A percentile compares a stretch with the other conserved stretches of the same genome.
These are phyloP conservation scores for Cydia strobilella DNA, from an alignment of 1,140 invertebrate genomes.

Conservation along the genomic window DNA sequence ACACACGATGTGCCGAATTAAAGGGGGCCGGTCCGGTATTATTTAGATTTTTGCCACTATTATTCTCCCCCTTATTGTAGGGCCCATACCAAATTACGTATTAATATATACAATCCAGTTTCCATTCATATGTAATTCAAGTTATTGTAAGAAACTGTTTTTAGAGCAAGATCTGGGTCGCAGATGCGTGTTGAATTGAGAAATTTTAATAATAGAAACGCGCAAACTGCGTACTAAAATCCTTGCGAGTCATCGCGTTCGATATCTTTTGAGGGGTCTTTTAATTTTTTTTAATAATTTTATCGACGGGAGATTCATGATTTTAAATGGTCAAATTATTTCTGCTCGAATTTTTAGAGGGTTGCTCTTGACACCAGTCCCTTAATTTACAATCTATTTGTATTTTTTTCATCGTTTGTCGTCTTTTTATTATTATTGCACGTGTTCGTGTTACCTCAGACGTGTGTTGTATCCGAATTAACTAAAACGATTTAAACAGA, in stretches of 20 bases:
- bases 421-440: not conserved
- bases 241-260: conserved; percentile 26
- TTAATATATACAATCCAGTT: conserved; percentile 78
- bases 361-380: not conserved
- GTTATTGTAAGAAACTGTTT: conserved; percentile 72
- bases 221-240: conserved; percentile 52
- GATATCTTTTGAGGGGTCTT: conserved; percentile 20
- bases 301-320: conserved; percentile 18
- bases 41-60: conserved; percentile 71
- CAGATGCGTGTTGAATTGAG: conserved; percentile 72
- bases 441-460: not conserved
- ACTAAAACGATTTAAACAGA: not conserved
- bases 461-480: not conserved
- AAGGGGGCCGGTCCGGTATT: conserved; percentile 51
- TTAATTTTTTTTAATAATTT: conserved; percentile 20
- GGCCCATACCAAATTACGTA: conserved; percentile 75
- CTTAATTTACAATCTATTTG: not conserved
- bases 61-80: conserved; percentile 69
- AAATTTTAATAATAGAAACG: conserved; percentile 72
- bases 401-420: conserved; percentile 5
- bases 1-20: conserved; percentile 48
- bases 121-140: conserved; percentile 75
- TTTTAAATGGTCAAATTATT: conserved; percentile 11
- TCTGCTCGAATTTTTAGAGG: conserved; percentile 1
- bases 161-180: conserved; percentile 72